Evolutionary conservation across 2,113 vertebrate species (phyloP), one percentile per base, ranked within the genome.

Genomic region (Hymenochirus boettgeri): DNA sequence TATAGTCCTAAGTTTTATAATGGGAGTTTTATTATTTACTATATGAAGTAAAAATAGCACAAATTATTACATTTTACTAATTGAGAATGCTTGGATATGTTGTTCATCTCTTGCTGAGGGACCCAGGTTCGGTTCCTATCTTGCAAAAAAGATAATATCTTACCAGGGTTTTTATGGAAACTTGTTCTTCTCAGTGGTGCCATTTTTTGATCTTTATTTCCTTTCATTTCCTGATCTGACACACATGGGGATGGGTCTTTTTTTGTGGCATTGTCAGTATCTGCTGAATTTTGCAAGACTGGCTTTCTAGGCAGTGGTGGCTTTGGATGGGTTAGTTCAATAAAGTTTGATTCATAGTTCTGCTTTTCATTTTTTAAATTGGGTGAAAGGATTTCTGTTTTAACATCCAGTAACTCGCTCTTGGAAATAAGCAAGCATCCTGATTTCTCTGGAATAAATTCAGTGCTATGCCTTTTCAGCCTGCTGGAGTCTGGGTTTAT

Each of bases 101-200:
- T n/a, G n/a, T n/a, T n/a, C n/a, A n/a, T n/a, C n/a, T n/a, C n/a
- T n/a, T n/a, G n/a, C n/a, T n/a, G n/a, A n/a, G n/a, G n/a, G n/a
- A n/a, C n/a, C n/a, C n/a, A n/a, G n/a, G n/a, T n/a, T n/a, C n/a
- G n/a, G n/a, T n/a, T n/a, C n/a, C n/a, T n/a, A n/a, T n/a, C n/a
- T n/a, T n/a, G n/a, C n/a, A 26, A 42, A n/a, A 42, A 42, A 42
- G 4, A 42, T 3, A 42, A 5, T 39, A n/a, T 73, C 93, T 93
- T 86, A 96, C 96, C 92, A 70, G 78, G 52, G 62, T 67, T 70
- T 81, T 77, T 76, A 54, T 52, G 60, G 2, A 78, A 52, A 72
- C 55, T 75, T 11, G 65, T 17, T 65, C 71, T 82, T 67, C 77
- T 80, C 67, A 86, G 81, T 21, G 62, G 51, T 19, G 65, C 52